A percentile compares a stretch with the other conserved stretches of the same genome.
Evolutionary conservation across 2,797 vertebrate species (phyloP).

Genomic region (Astyanax mexicanus): DNA sequence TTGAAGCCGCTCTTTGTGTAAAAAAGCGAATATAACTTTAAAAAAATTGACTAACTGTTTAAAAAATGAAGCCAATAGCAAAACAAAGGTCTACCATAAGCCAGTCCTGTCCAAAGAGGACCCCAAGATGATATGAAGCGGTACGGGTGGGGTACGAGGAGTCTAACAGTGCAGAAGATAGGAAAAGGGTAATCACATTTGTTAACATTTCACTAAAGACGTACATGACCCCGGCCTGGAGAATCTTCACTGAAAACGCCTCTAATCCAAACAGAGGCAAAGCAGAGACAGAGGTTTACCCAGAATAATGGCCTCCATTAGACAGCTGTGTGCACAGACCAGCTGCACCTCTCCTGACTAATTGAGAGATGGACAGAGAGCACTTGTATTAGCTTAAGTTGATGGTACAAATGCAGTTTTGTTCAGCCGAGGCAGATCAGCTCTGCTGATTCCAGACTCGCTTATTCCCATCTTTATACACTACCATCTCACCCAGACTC

Average conservation of each 20-base stretch:
- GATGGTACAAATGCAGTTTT: constrained; percentile 28
- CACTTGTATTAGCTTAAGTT: constrained; percentile 53
- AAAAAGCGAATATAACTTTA: too few species aligned
- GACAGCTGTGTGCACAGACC: constrained; percentile 49
- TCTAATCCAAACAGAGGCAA: constrained; percentile 70
- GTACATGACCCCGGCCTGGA: constrained; percentile 68
- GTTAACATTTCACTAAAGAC: constrained; percentile 67
- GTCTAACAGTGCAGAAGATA: not conserved
- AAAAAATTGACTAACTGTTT: not conserved
- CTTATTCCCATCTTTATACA: constrained; percentile 37
- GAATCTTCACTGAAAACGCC: constrained; percentile 59
- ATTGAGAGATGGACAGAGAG: constrained; percentile 57
- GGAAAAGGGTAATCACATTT: constrained; percentile 67
- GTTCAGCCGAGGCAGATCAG: constrained; percentile 42
- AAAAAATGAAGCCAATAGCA: not conserved
- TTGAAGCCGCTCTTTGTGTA: not conserved
- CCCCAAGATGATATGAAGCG: constrained; percentile 5
- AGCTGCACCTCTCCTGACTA: constrained; percentile 51
- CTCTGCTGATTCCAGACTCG: constrained; percentile 19
- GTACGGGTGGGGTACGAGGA: not conserved
- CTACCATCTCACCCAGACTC: constrained; percentile 20
- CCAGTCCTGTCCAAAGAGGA: constrained; percentile 15
- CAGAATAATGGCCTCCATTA: constrained; percentile 54
- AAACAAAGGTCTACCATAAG: not conserved
- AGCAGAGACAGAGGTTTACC: constrained; percentile 69